These are phyloP conservation scores for Nyctereutes procyonoides DNA, from an alignment of 2,113 vertebrate species.

Conservation along the genomic window DNA sequence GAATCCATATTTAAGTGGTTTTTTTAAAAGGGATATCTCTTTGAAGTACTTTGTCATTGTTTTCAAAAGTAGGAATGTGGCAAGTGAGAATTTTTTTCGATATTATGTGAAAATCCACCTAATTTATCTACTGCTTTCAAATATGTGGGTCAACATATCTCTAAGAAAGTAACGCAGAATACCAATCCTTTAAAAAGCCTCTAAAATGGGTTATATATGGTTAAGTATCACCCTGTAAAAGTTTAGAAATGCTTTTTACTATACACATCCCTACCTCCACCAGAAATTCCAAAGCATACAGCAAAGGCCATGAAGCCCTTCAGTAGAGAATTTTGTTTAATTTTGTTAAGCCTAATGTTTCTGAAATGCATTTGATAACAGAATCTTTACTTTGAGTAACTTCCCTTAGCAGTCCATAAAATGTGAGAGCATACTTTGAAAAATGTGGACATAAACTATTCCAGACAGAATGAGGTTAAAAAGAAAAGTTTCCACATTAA, in stretches of 20 bases:
- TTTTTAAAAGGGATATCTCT: not conserved
- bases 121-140: not conserved
- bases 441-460: slow-evolving; percentile 48
- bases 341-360: not conserved
- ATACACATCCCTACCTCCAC: not conserved
- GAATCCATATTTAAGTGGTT: not conserved
- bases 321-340: not conserved
- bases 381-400: slow-evolving; percentile 54
- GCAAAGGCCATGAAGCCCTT: not conserved
- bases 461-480: slow-evolving; percentile 60
- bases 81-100: not conserved
- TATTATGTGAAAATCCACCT: not conserved
- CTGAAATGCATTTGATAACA: slow-evolving; percentile 27
- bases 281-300: not conserved
- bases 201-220: not conserved
- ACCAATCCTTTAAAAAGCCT: not conserved
- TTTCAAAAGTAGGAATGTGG: slow-evolving; percentile 15
- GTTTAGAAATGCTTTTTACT: not conserved
- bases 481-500: slow-evolving; percentile 48
- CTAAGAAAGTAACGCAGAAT: not conserved
- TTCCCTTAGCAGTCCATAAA: slow-evolving; percentile 29
- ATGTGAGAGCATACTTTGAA: slow-evolving; percentile 13
- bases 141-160: not conserved
- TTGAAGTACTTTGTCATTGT: not conserved
- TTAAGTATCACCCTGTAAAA: not conserved